Percentiles rank a stretch among this genome's conserved stretches.
Evolutionary conservation across 2,797 vertebrate species (phyloP).

Genomic region (Sciurus carolinensis): DNA sequence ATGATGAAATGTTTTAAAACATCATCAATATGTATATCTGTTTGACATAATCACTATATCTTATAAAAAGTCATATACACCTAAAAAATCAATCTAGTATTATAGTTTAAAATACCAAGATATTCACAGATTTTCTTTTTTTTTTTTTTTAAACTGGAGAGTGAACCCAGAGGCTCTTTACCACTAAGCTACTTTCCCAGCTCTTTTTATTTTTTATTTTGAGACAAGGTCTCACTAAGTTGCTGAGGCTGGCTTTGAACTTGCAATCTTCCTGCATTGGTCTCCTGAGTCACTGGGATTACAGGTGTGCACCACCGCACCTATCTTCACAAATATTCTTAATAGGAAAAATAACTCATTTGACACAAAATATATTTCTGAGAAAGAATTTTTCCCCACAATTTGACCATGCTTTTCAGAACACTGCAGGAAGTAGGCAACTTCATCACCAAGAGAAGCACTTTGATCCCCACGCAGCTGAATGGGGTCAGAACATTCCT

Average conservation of each 20-base stretch:
- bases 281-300: no score
- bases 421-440: neutral
- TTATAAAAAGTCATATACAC: slow-evolving; percentile 6
- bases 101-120: neutral
- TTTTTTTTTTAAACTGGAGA: no score
- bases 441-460: neutral
- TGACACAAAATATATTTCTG: slow-evolving; percentile 20
- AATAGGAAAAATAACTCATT: neutral
- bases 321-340: neutral
- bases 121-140: neutral
- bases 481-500: fast-evolving
- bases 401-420: slow-evolving; percentile 23
- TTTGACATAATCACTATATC: neutral
- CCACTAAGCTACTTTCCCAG: no score
- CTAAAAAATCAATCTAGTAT: slow-evolving; percentile 7
- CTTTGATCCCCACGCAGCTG: neutral
- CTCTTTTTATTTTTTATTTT: no score
- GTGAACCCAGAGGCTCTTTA: no score
- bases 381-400: neutral
- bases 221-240: no score
- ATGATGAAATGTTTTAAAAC: slow-evolving; percentile 8
- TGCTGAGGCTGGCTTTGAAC: no score
- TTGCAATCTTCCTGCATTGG: no score
- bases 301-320: neutral
- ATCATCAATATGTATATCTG: neutral